These are phyloP conservation scores for Streblospio benedicti DNA, from an alignment of 1,140 invertebrate genomes.

Conservation along the genomic window DNA sequence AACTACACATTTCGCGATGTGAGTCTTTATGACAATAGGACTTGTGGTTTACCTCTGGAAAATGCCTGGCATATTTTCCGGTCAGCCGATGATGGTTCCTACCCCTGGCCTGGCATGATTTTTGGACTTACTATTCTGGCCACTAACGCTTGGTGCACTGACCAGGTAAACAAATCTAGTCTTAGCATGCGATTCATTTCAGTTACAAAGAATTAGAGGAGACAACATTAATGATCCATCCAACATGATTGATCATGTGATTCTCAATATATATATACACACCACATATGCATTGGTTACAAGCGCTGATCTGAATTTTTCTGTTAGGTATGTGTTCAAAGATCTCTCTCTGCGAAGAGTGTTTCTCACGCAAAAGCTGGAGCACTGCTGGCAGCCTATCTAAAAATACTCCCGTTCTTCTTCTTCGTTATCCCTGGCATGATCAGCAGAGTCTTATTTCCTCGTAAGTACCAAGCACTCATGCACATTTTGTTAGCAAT, in stretches of 20 bases:
- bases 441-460: constrained; percentile 47
- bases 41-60: constrained; percentile 23
- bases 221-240: too few species aligned
- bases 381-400: constrained; percentile 45
- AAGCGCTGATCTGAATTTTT: too few species aligned
- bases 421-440: constrained; percentile 51
- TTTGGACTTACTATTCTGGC: constrained; percentile 51
- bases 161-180: constrained; percentile 49
- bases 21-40: background rate
- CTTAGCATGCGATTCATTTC: background rate
- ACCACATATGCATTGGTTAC: too few species aligned
- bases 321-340: constrained; percentile 50
- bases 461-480: too few species aligned
- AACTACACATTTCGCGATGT: background rate
- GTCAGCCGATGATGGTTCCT: constrained; percentile 39
- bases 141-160: constrained; percentile 55
- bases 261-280: too few species aligned
- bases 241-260: too few species aligned
- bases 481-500: too few species aligned
- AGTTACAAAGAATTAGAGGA: too few species aligned
- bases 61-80: constrained; percentile 51
- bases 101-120: constrained; percentile 53
- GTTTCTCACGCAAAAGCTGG: constrained; percentile 50
- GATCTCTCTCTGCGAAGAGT: constrained; percentile 48
- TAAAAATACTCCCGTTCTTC: constrained; percentile 50